Conservation (phyloP, 2,888 invertebrate species). For the Thumatha senex region DNA sequence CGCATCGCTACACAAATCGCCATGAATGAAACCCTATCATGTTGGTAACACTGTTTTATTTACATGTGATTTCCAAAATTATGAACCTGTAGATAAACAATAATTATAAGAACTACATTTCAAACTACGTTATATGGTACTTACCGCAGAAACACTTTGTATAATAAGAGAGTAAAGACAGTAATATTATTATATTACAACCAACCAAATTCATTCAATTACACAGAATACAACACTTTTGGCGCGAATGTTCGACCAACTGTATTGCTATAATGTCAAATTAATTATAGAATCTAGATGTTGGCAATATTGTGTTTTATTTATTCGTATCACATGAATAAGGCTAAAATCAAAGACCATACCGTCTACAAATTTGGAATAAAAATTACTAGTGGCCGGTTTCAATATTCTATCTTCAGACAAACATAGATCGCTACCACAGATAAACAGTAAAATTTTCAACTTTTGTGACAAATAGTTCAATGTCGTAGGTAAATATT, state of each 20-base stretch:
- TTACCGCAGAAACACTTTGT: constrained; percentile 1
- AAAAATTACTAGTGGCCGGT: no score
- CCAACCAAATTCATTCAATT: no score
- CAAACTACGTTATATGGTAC: neutral
- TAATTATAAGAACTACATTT: neutral
- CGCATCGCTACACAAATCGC: constrained; percentile 33
- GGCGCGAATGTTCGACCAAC: constrained; percentile 37
- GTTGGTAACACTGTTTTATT: constrained; percentile 52
- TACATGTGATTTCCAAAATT: constrained; percentile 13
- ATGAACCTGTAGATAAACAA: neutral
- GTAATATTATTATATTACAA: neutral
- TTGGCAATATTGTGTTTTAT: neutral
- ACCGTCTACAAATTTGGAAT: no score
- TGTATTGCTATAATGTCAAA: constrained; percentile 11
- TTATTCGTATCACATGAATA: no score
- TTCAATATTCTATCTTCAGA: no score
- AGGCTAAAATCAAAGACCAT: no score
- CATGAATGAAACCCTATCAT: constrained; percentile 20
- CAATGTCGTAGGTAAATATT: no score
- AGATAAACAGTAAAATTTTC: no score
- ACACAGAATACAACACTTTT: constrained; percentile 22
- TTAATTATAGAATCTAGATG: neutral
- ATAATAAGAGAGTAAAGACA: neutral
- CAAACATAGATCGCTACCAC: no score
- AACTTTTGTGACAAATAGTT: no score